phyloP scores from a whole-genome alignment of 2,888 invertebrate genomes.

The Pterostichus madidus region DNA sequence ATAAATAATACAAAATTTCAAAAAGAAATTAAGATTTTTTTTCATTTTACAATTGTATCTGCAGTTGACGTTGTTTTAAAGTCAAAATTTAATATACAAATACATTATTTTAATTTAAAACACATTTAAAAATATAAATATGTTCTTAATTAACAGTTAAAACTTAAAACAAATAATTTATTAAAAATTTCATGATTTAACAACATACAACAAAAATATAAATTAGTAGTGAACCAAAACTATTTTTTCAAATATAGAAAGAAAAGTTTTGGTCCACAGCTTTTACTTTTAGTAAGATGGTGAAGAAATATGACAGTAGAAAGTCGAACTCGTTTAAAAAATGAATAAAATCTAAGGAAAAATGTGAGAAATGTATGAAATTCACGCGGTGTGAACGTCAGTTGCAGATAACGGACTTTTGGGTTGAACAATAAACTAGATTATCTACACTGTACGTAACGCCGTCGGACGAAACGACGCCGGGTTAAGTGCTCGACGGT shows the following conservation, averaged over 20 bases:
- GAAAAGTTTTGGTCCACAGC: too few relatives aligned
- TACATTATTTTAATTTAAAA: neutral
- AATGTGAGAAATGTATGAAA: neutral
- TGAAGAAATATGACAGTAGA: too few relatives aligned
- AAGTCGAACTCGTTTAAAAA: neutral
- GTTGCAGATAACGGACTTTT: slow-evolving; percentile 49
- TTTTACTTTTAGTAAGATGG: too few relatives aligned
- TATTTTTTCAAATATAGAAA: too few relatives aligned
- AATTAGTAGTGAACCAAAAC: too few relatives aligned
- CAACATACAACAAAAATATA: too few relatives aligned
- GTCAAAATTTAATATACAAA: too few relatives aligned
- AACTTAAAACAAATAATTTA: too few relatives aligned
- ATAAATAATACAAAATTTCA: slow-evolving; percentile 40
- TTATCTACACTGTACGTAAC: slow-evolving; percentile 63
- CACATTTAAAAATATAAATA: neutral
- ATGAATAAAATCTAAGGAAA: neutral
- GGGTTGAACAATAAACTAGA: slow-evolving; percentile 59
- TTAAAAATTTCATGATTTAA: too few relatives aligned
- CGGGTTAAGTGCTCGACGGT: slow-evolving; percentile 25
- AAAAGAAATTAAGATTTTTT: neutral
- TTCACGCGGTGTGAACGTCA: slow-evolving; percentile 45
- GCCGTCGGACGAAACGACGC: slow-evolving; percentile 16
- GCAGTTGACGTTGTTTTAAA: slow-evolving; percentile 4
- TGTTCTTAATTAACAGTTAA: too few relatives aligned
- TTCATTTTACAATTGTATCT: neutral